Evolutionary conservation across 2,113 vertebrate genomes (phyloP).

Genomic region (Spermophilus dauricus): DNA sequence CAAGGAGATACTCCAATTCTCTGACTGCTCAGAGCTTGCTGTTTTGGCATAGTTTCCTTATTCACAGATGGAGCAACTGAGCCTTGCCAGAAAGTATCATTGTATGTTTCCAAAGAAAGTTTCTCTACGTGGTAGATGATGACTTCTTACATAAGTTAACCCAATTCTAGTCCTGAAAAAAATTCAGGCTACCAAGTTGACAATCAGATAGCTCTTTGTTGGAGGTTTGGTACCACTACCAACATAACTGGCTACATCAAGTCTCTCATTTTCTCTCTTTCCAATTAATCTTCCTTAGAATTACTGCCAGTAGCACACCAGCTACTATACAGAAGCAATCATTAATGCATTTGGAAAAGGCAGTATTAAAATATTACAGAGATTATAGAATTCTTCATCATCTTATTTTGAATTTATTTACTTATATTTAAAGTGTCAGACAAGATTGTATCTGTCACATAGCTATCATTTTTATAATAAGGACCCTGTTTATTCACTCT

Average conservation of each 20-base stretch:
- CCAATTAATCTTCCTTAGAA: background rate
- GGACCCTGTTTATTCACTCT: too few relatives aligned
- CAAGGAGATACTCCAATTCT: background rate
- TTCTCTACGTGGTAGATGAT: background rate
- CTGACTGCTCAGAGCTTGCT: background rate
- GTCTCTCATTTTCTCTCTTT: background rate
- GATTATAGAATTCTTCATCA: background rate
- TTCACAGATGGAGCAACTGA: conserved; percentile 54
- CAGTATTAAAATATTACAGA: background rate
- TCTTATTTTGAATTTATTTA: background rate
- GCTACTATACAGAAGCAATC: background rate
- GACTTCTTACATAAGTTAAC: background rate
- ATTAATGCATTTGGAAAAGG: background rate
- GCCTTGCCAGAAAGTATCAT: conserved; percentile 26
- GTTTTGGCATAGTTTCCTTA: background rate
- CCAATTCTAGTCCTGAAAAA: background rate
- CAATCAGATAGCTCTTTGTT: background rate
- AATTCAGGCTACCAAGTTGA: background rate
- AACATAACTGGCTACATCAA: background rate
- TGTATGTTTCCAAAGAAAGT: background rate
- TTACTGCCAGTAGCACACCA: background rate
- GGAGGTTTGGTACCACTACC: background rate
- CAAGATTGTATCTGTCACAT: background rate
- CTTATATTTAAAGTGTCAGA: background rate
- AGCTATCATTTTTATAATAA: background rate